phyloP scores from a whole-genome alignment of 2,113 vertebrate genomes.

The Poeciliopsis prolifica region DNA sequence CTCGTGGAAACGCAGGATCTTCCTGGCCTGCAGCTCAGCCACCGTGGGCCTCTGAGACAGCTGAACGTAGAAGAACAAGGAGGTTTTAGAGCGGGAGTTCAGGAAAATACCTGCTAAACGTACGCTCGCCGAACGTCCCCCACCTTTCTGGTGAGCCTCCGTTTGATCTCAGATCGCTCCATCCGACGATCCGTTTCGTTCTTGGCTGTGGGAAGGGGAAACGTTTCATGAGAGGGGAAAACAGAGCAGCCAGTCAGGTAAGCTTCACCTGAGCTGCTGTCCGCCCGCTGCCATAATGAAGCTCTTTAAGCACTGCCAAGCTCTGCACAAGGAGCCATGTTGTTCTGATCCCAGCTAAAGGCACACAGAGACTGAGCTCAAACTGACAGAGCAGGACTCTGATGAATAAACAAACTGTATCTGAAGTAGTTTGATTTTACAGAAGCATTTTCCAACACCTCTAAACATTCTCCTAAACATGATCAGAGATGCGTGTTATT shows the following conservation, averaged over 20 bases:
- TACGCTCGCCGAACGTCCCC: not conserved
- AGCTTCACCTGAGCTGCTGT: constrained; percentile 51
- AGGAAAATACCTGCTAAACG: not conserved
- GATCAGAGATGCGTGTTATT: too few species aligned
- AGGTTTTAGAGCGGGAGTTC: not conserved
- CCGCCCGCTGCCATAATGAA: constrained; percentile 13
- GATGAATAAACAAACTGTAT: too few species aligned
- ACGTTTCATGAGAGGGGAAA: constrained; percentile 50
- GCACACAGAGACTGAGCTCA: constrained; percentile 16
- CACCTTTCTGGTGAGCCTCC: constrained; percentile 96
- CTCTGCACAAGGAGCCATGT: constrained; percentile 47
- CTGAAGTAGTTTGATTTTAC: too few species aligned
- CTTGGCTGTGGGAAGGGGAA: constrained; percentile 82
- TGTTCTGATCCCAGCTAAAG: constrained; percentile 33
- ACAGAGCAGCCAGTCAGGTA: constrained; percentile 37
- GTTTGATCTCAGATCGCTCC: constrained; percentile 95
- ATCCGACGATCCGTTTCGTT: constrained; percentile 90
- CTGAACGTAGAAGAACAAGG: constrained; percentile 64
- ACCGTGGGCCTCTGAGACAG: constrained; percentile 96
- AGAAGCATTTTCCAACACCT: too few species aligned
- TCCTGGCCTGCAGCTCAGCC: constrained; percentile 92
- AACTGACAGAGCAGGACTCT: constrained; percentile 11
- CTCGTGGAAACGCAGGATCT: constrained; percentile 96
- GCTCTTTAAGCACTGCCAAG: constrained; percentile 29
- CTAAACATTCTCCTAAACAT: too few species aligned